Evolutionary conservation across 2,888 invertebrate genomes (phyloP).

Genomic region (Stenchaetothrips biformis): DNA sequence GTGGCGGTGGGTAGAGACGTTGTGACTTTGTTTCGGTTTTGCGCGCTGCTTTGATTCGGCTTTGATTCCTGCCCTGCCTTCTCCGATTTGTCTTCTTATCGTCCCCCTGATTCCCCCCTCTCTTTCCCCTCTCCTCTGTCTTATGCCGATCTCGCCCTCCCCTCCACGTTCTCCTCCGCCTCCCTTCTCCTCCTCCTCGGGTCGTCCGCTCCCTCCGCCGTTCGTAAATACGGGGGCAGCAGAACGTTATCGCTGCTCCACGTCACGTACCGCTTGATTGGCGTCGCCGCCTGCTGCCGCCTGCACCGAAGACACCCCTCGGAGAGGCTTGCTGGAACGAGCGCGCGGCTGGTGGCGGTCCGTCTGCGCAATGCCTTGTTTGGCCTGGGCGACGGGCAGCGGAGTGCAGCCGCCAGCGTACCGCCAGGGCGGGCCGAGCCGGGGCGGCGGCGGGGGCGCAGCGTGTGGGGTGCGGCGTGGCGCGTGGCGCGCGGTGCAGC

Average conservation of each 20-base stretch:
- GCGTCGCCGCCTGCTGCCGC: not conserved
- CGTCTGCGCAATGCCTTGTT: too few relatives aligned
- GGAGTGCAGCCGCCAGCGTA: too few relatives aligned
- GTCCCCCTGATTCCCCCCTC: not conserved
- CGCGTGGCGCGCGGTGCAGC: not conserved
- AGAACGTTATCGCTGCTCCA: not conserved
- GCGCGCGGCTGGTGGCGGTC: too few relatives aligned
- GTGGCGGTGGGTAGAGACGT: not conserved
- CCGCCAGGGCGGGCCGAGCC: too few relatives aligned
- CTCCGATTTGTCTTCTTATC: not conserved
- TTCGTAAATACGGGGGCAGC: constrained; percentile 6
- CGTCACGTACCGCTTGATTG: not conserved
- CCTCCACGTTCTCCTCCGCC: not conserved
- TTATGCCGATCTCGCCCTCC: not conserved
- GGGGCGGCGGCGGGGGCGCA: too few relatives aligned
- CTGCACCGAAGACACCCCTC: too few relatives aligned
- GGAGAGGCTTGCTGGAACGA: too few relatives aligned
- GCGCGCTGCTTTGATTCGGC: constrained; percentile 11
- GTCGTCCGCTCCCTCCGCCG: not conserved
- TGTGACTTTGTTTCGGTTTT: constrained; percentile 5
- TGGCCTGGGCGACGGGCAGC: too few relatives aligned
- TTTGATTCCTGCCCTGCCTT: not conserved
- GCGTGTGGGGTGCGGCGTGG: too few relatives aligned
- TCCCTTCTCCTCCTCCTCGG: constrained; percentile 2
- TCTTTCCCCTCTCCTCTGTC: not conserved